These are phyloP conservation scores for Pheosia tremula DNA, from an alignment of 2,888 invertebrate genomes.

Conservation along the genomic window DNA sequence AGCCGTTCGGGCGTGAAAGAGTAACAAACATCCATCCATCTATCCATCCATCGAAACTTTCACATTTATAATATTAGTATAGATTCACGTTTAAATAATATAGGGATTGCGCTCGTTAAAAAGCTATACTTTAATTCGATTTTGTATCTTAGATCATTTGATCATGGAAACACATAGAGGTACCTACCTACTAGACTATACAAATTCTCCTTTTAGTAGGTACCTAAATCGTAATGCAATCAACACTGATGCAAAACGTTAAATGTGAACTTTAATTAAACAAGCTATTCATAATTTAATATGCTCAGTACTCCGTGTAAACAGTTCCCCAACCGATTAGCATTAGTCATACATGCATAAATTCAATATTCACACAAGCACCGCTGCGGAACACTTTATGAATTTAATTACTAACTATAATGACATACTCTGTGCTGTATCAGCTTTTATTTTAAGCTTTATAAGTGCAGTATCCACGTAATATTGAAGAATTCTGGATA, in stretches of 20 bases:
- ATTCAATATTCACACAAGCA: conserved; percentile 36
- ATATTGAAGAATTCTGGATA: not conserved
- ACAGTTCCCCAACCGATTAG: conserved; percentile 25
- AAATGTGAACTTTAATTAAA: not conserved
- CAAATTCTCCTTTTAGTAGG: too few species aligned
- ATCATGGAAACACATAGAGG: too few species aligned
- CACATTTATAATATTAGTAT: too few species aligned
- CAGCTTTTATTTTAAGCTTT: conserved; percentile 23
- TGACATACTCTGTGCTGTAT: conserved; percentile 27
- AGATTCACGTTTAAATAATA: conserved; percentile 1
- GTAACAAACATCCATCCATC: too few species aligned
- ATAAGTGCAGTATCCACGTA: conserved; percentile 6
- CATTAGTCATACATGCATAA: conserved; percentile 31
- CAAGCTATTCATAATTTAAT: conserved; percentile 14
- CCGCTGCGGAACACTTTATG: conserved; percentile 34
- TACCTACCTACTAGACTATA: too few species aligned
- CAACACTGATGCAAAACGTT: not conserved
- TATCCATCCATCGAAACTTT: too few species aligned
- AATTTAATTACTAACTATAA: conserved; percentile 40
- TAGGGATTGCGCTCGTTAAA: not conserved
- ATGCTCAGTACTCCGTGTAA: conserved; percentile 17
- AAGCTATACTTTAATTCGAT: not conserved
- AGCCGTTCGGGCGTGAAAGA: too few species aligned
- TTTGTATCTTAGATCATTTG: too few species aligned
- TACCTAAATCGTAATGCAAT: too few species aligned